Conservation (phyloP, 1,140 invertebrate species). For the Pogonus chalceus region DNA sequence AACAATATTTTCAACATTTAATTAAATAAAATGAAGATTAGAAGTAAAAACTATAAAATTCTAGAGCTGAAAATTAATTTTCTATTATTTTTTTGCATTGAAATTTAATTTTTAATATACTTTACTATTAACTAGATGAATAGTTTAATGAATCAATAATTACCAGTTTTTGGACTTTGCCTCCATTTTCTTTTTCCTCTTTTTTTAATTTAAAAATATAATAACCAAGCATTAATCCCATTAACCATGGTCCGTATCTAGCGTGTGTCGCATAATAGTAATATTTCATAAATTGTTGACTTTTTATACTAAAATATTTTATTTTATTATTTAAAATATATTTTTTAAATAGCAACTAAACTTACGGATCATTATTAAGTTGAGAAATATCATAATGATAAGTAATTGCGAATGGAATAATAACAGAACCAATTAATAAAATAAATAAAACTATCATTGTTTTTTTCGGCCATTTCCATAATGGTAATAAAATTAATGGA, state of each 20-base stretch:
- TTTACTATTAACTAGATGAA: too few relatives aligned
- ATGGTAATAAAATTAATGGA: constrained; percentile 29
- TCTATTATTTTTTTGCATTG: too few relatives aligned
- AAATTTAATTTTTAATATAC: too few relatives aligned
- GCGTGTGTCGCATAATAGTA: constrained; percentile 32
- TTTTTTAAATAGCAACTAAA: too few relatives aligned
- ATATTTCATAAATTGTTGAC: constrained; percentile 9
- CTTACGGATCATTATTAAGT: background rate
- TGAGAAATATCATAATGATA: background rate
- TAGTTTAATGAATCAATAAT: too few relatives aligned
- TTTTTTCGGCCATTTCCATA: constrained; percentile 7
- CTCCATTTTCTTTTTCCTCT: too few relatives aligned
- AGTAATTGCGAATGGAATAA: background rate
- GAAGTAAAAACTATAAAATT: too few relatives aligned
- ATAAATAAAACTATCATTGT: constrained; percentile 3
- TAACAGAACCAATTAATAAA: background rate
- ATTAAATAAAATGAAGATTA: too few relatives aligned
- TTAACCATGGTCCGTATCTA: constrained; percentile 43
- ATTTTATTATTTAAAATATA: too few relatives aligned
- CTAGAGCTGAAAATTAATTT: too few relatives aligned
- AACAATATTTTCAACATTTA: too few relatives aligned
- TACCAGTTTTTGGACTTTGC: too few relatives aligned
- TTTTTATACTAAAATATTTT: constrained; percentile 3
- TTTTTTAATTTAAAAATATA: constrained; percentile 14
- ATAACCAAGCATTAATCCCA: constrained; percentile 47